A percentile compares a stretch with the other conserved stretches of the same genome.
phyloP scores from a whole-genome alignment of 2,797 vertebrate species.

The Squalus acanthias region DNA sequence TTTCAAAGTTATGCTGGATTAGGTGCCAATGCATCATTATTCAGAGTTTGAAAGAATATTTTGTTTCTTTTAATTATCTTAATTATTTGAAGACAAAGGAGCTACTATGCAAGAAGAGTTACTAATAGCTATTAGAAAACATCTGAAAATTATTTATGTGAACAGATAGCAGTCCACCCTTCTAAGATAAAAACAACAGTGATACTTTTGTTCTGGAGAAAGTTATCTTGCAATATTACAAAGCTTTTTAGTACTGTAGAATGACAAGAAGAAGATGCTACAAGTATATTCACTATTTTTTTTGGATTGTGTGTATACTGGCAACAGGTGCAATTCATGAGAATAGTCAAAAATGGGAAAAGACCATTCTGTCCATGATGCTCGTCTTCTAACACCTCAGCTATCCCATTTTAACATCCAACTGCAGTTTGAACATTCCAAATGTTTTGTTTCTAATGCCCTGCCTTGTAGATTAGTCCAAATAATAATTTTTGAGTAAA shows the following conservation, averaged over 20 bases:
- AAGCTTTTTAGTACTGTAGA: neutral
- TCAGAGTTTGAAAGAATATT: neutral
- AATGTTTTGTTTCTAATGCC: neutral
- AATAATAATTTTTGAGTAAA: neutral
- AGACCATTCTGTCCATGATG: neutral
- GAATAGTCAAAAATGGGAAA: neutral
- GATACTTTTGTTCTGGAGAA: neutral
- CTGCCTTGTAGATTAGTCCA: neutral
- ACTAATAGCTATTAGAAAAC: neutral
- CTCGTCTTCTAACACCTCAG: neutral
- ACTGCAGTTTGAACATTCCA: neutral
- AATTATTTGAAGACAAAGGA: constrained; percentile 42
- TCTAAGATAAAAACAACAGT: neutral
- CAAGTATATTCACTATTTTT: neutral
- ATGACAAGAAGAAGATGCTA: neutral
- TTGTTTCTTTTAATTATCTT: constrained; percentile 50
- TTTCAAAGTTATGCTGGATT: neutral
- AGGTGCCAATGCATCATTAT: neutral
- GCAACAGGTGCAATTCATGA: neutral
- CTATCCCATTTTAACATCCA: neutral
- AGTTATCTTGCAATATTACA: neutral
- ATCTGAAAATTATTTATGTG: neutral
- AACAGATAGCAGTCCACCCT: neutral
- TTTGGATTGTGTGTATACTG: neutral
- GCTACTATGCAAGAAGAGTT: neutral